These are phyloP conservation scores for Arothron firmamentum DNA, from an alignment of 2,113 vertebrate species.

Conservation along the genomic window DNA sequence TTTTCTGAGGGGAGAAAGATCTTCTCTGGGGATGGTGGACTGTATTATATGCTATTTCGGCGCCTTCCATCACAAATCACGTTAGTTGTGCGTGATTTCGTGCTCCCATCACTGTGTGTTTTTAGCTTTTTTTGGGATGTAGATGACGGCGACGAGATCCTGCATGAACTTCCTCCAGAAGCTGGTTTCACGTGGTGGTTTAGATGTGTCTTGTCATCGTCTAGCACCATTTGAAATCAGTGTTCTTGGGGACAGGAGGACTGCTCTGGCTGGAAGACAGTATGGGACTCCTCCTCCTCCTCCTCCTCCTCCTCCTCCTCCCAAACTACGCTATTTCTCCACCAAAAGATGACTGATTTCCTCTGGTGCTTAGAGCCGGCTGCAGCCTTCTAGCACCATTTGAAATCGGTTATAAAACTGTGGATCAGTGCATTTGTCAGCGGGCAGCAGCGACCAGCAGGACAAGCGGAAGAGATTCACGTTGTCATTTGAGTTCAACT, in stretches of 20 bases:
- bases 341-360: constrained; percentile 98
- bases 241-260: constrained; percentile 76
- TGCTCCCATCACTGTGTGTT: no score
- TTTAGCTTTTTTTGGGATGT: constrained; percentile 2
- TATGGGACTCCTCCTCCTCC: neutral
- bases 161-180: constrained; percentile 68
- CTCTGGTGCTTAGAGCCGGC: constrained; percentile 93
- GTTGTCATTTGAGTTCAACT: no score
- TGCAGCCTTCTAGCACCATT: constrained; percentile 98
- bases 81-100: no score
- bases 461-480: neutral
- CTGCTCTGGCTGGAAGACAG: constrained; percentile 39
- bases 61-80: no score
- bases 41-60: no score
- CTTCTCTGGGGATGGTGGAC: no score
- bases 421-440: constrained; percentile 75
- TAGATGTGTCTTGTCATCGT: constrained; percentile 77
- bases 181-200: constrained; percentile 84
- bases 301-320: constrained; percentile 7
- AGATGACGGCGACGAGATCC: constrained; percentile 22
- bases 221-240: constrained; percentile 90
- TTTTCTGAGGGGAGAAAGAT: no score
- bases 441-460: neutral
- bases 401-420: constrained; percentile 99
- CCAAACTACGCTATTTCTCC: constrained; percentile 62